Percentiles rank a stretch among this genome's conserved stretches.
These are phyloP conservation scores for Pachycephus smyrnensis DNA, from an alignment of 2,888 invertebrate species.

Conservation along the genomic window DNA sequence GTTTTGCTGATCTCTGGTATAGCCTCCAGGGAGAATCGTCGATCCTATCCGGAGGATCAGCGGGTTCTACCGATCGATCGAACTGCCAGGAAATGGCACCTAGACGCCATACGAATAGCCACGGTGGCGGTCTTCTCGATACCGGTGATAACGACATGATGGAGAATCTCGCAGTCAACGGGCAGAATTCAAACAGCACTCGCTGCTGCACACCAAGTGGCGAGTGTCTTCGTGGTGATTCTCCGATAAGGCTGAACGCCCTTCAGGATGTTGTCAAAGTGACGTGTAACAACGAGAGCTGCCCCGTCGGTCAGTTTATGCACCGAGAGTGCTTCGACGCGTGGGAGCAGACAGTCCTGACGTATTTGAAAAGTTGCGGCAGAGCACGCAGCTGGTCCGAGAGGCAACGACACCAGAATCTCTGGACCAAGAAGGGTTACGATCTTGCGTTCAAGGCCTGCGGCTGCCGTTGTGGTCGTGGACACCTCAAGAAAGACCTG, in stretches of 20 bases:
- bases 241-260: constrained; percentile 75
- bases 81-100: constrained; percentile 55
- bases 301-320: constrained; percentile 91
- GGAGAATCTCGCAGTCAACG: constrained; percentile 48
- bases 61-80: constrained; percentile 1
- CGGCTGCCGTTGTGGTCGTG: constrained; percentile 92
- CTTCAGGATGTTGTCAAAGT: constrained; percentile 87
- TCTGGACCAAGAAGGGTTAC: constrained; percentile 98
- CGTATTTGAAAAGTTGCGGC: constrained; percentile 90
- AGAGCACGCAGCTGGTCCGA: constrained; percentile 96
- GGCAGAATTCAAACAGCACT: constrained; percentile 67
- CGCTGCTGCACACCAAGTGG: constrained; percentile 87
- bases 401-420: constrained; percentile 91
- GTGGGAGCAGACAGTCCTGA: constrained; percentile 92
- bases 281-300: constrained; percentile 94
- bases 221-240: constrained; percentile 79
- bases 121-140: constrained; percentile 51
- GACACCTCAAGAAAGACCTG: constrained; percentile 93
- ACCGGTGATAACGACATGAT: constrained; percentile 46
- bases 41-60: background rate
- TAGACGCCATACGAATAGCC: constrained; percentile 58
- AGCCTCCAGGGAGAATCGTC: background rate
- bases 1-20: background rate
- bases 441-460: constrained; percentile 96
- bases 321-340: constrained; percentile 95